A percentile compares a stretch with the other conserved stretches of the same genome.
phyloP scores from a whole-genome alignment of 2,888 invertebrate species.

The Tetanocera ferruginea region DNA sequence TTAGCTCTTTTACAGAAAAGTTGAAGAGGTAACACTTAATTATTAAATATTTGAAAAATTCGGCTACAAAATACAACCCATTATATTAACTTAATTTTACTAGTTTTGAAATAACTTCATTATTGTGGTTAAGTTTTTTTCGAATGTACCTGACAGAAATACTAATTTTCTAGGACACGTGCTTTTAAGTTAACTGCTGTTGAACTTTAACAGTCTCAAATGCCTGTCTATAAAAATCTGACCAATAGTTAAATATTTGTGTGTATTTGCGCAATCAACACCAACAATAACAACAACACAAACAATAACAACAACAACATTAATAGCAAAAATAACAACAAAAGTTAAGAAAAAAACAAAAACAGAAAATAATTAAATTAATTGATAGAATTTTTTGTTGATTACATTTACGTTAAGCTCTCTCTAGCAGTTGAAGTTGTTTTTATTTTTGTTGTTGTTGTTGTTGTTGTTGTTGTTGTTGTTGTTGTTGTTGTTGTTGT shows the following conservation, averaged over 20 bases:
- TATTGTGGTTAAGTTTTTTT: too few species aligned
- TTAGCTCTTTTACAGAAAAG: too few species aligned
- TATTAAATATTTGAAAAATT: too few species aligned
- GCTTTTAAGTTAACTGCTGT: too few species aligned
- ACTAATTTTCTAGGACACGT: too few species aligned
- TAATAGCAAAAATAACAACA: not conserved
- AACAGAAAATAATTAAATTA: slow-evolving; percentile 8
- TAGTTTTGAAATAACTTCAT: too few species aligned
- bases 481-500: not conserved
- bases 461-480: not conserved
- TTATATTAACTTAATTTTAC: too few species aligned
- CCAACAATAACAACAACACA: not conserved
- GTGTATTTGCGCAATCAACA: too few species aligned
- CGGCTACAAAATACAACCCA: too few species aligned
- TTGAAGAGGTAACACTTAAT: too few species aligned
- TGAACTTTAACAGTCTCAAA: not conserved
- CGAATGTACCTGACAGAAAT: too few species aligned
- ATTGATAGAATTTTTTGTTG: slow-evolving; percentile 22
- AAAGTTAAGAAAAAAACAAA: not conserved
- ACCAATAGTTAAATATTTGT: not conserved
- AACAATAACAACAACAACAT: not conserved
- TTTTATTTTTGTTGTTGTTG: not conserved
- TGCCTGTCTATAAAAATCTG: not conserved
- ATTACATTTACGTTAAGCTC: slow-evolving; percentile 3
- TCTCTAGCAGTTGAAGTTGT: not conserved